These are phyloP conservation scores for Pseudorasbora parva DNA, from an alignment of 2,113 vertebrate species.

Conservation along the genomic window DNA sequence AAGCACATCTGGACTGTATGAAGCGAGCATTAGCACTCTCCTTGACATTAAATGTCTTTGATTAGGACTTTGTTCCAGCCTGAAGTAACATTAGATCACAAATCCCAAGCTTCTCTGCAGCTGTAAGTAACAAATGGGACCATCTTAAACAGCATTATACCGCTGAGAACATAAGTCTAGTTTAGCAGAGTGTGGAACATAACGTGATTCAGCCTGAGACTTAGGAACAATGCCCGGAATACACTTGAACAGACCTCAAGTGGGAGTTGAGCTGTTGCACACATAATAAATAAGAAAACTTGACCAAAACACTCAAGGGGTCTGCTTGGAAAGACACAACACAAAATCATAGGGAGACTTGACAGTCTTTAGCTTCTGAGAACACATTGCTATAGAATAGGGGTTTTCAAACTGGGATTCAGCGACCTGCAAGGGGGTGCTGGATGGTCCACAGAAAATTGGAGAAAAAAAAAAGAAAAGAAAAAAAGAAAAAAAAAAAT, in stretches of 20 bases:
- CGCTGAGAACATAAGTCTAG: slow-evolving; percentile 1
- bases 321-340: background rate
- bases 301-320: slow-evolving; percentile 27
- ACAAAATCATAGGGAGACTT: background rate
- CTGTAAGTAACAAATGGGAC: slow-evolving; percentile 3
- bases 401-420: background rate
- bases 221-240: slow-evolving; percentile 14
- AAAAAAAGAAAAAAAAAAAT: too few relatives aligned
- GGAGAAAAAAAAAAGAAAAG: background rate
- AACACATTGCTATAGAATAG: background rate
- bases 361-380: background rate
- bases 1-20: slow-evolving; percentile 46
- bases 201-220: slow-evolving; percentile 17
- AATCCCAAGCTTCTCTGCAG: background rate
- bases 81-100: slow-evolving; percentile 23
- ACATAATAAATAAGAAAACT: background rate
- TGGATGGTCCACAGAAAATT: background rate
- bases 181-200: slow-evolving; percentile 14
- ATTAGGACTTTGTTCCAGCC: slow-evolving; percentile 14
- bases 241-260: background rate
- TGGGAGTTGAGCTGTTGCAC: background rate
- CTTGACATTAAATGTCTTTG: slow-evolving; percentile 36
- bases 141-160: slow-evolving; percentile 1
- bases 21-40: slow-evolving; percentile 39
- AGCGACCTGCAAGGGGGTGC: background rate